Percentiles rank a stretch among this genome's conserved stretches.
Evolutionary conservation across 2,888 invertebrate genomes (phyloP).

Genomic region (Clusia tigrina): DNA sequence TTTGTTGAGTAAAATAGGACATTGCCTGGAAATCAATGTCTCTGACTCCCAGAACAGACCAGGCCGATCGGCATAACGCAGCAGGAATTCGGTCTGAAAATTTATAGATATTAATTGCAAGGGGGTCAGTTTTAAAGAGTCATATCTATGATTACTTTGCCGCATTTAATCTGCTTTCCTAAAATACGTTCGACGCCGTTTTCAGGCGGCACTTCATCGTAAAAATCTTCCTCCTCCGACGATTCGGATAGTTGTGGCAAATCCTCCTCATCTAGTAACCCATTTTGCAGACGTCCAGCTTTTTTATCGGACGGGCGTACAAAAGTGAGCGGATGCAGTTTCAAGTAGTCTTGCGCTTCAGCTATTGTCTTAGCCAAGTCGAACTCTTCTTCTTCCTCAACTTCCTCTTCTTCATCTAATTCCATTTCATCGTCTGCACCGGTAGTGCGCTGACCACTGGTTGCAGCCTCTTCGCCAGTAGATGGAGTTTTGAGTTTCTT

Average conservation of each 20-base stretch:
- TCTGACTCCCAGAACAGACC: slow-evolving; percentile 54
- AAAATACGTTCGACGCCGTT: slow-evolving; percentile 54
- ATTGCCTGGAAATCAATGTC: slow-evolving; percentile 48
- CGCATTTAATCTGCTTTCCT: slow-evolving; percentile 53
- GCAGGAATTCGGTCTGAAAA: slow-evolving; percentile 50
- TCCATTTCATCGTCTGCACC: slow-evolving; percentile 30
- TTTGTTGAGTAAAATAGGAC: slow-evolving; percentile 50
- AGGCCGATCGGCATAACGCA: slow-evolving; percentile 51
- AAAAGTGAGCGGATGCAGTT: slow-evolving; percentile 54
- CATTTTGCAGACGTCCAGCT: slow-evolving; percentile 40
- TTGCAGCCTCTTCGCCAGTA: not conserved
- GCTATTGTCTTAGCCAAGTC: slow-evolving; percentile 50
- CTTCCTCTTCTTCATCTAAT: slow-evolving; percentile 37
- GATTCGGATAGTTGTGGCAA: slow-evolving; percentile 34
- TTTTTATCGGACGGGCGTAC: slow-evolving; percentile 45
- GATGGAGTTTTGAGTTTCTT: slow-evolving; percentile 36
- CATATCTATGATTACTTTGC: slow-evolving; percentile 43
- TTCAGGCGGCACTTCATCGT: slow-evolving; percentile 48
- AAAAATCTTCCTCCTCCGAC: slow-evolving; percentile 44
- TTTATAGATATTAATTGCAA: not conserved
- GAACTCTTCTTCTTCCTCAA: slow-evolving; percentile 49
- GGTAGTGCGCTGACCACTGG: too few species aligned
- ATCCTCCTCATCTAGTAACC: slow-evolving; percentile 43
- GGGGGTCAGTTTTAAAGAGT: not conserved
- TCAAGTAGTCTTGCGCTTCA: slow-evolving; percentile 51